These are phyloP conservation scores for Podiceps cristatus DNA, from an alignment of 2,113 vertebrate genomes.

Conservation along the genomic window DNA sequence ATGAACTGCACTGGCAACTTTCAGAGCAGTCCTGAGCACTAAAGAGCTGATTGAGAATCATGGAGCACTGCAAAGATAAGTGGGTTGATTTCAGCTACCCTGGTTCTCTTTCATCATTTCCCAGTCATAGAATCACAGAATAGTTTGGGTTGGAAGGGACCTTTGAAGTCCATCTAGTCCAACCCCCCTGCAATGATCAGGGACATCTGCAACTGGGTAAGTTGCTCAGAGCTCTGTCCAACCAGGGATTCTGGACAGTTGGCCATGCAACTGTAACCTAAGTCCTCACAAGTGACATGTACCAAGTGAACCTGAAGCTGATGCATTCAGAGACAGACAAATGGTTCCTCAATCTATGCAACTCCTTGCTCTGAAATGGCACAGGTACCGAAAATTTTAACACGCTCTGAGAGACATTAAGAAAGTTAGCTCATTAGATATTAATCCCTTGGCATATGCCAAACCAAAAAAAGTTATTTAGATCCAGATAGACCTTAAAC, in stretches of 20 bases:
- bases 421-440: neutral
- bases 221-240: neutral
- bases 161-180: too few relatives aligned
- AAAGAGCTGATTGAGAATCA: neutral
- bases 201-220: too few relatives aligned
- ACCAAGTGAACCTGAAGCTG: neutral
- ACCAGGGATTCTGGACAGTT: neutral
- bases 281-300: neutral
- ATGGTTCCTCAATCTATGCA: neutral
- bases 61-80: neutral
- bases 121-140: too few relatives aligned
- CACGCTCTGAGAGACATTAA: neutral
- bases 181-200: too few relatives aligned
- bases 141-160: too few relatives aligned
- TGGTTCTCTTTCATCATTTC: neutral
- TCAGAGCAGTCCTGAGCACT: neutral
- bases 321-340: neutral
- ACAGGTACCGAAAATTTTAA: neutral
- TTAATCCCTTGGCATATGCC: neutral
- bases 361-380: neutral
- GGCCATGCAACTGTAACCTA: neutral
- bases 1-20: neutral
- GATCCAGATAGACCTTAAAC: neutral
- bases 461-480: neutral
- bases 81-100: neutral